These are phyloP conservation scores for Cabera pusaria DNA, from an alignment of 2,888 invertebrate species.

Conservation along the genomic window DNA sequence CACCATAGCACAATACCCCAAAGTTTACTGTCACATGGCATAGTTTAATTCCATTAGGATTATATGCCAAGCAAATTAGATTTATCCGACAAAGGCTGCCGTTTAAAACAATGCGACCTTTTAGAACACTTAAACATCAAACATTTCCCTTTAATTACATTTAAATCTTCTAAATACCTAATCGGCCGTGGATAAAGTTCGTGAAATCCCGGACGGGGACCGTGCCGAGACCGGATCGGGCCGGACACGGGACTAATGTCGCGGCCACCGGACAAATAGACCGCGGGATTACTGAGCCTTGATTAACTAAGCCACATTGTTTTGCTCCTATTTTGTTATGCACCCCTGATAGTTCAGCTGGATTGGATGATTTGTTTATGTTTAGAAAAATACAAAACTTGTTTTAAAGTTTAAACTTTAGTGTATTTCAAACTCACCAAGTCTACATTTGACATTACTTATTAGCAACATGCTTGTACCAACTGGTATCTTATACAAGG, in stretches of 20 bases:
- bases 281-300: slow-evolving; percentile 65
- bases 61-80: slow-evolving; percentile 19
- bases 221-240: slow-evolving; percentile 53
- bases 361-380: slow-evolving; percentile 33
- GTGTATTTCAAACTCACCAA: no score
- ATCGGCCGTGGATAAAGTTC: slow-evolving; percentile 30
- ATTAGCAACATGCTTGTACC: no score
- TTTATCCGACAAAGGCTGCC: slow-evolving; percentile 23
- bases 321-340: slow-evolving; percentile 68
- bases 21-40: slow-evolving; percentile 3
- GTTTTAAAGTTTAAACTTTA: no score
- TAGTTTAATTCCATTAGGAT: slow-evolving; percentile 23
- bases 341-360: slow-evolving; percentile 60
- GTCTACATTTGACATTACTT: no score
- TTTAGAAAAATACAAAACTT: no score
- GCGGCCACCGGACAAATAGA: slow-evolving; percentile 70
- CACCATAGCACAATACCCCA: neutral
- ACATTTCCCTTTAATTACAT: slow-evolving; percentile 35
- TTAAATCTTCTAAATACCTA: slow-evolving; percentile 38
- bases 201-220: slow-evolving; percentile 44
- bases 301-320: slow-evolving; percentile 70
- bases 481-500: no score
- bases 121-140: slow-evolving; percentile 33
- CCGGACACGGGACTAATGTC: slow-evolving; percentile 73
- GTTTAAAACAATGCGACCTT: slow-evolving; percentile 30